phyloP scores from a whole-genome alignment of 1,140 invertebrate species.

The Teleogryllus occipitalis region DNA sequence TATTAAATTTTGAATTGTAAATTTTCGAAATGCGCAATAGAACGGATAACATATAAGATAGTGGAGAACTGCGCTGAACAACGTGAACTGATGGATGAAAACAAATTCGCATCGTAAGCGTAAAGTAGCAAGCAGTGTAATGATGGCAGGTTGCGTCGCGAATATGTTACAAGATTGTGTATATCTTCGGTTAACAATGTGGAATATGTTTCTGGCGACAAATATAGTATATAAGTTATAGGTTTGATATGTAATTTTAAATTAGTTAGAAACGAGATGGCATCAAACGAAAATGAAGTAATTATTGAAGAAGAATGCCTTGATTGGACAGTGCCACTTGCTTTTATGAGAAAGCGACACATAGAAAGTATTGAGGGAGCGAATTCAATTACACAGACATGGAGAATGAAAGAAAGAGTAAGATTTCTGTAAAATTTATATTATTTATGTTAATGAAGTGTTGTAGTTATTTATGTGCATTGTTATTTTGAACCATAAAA shows the following conservation, averaged over 20 bases:
- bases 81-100: not conserved
- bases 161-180: not conserved
- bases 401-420: slow-evolving; percentile 88
- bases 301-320: slow-evolving; percentile 6
- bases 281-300: not conserved
- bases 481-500: slow-evolving; percentile 6
- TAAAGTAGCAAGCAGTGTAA: not conserved
- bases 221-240: not conserved
- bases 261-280: slow-evolving; percentile 10
- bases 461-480: slow-evolving; percentile 13
- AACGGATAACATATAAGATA: too few relatives aligned
- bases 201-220: not conserved
- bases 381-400: slow-evolving; percentile 65
- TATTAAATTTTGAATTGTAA: too few relatives aligned
- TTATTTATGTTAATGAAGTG: slow-evolving; percentile 7
- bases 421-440: slow-evolving; percentile 23
- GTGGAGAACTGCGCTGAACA: not conserved
- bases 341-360: slow-evolving; percentile 63
- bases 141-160: not conserved
- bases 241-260: not conserved
- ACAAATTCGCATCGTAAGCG: not conserved
- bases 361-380: slow-evolving; percentile 64
- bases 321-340: slow-evolving; percentile 55
- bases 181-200: not conserved
- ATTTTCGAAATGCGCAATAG: too few relatives aligned